Conservation (phyloP, 2,113 vertebrate genomes). For the Scalopus aquaticus region DNA sequence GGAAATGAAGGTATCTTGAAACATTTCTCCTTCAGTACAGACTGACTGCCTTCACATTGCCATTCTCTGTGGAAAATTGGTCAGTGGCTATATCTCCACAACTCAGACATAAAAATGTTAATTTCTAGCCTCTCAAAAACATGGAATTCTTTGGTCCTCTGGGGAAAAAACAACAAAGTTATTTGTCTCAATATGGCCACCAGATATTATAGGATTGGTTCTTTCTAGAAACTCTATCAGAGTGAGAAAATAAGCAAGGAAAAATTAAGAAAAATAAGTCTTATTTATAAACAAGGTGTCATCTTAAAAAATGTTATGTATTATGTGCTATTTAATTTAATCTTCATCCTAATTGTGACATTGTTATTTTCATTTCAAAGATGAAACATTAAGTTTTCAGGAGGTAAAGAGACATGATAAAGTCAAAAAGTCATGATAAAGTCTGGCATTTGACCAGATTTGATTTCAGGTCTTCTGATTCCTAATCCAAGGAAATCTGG, state of each 20-base stretch:
- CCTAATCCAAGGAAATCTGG: neutral
- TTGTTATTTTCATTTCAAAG: constrained; percentile 21
- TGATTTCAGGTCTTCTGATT: constrained; percentile 33
- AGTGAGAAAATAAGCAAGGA: neutral
- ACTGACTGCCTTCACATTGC: constrained; percentile 26
- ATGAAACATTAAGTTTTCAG: neutral
- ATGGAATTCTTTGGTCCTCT: constrained; percentile 7
- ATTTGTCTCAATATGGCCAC: neutral
- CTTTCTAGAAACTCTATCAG: constrained; percentile 12
- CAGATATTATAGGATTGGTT: neutral
- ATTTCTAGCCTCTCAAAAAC: constrained; percentile 31
- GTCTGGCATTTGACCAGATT: neutral
- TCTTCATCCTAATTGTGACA: neutral
- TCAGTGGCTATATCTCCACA: constrained; percentile 4
- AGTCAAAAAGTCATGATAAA: too few species aligned
- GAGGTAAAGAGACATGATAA: neutral
- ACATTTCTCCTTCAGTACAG: neutral
- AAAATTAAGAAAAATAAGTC: neutral
- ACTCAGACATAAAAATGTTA: constrained; percentile 15
- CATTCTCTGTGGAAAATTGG: neutral
- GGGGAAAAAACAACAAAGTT: neutral
- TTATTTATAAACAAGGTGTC: neutral
- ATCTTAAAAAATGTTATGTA: neutral
- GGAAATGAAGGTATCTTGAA: constrained; percentile 72
- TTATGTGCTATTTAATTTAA: neutral